Conservation (phyloP, 37 sponge, comb jelly and placozoan genomes). For the Spongilla lacustris region DNA sequence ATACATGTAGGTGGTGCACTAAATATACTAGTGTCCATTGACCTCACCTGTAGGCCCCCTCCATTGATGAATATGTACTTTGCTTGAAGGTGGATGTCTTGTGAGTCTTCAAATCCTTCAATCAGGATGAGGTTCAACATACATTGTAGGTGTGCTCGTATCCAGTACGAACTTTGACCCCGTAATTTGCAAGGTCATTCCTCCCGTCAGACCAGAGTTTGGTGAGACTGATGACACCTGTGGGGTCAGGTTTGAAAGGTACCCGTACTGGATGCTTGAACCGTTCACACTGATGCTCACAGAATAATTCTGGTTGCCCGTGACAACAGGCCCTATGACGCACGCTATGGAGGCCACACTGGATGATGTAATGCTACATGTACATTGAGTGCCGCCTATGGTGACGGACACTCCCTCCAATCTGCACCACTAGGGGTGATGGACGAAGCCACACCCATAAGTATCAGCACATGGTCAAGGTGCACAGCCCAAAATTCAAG, state of each 20-base stretch:
- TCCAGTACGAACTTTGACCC: slow-evolving; percentile 68
- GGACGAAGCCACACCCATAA: too few species aligned
- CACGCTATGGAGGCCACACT: slow-evolving; percentile 44
- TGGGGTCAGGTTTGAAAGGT: slow-evolving; percentile 43
- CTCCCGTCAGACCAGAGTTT: slow-evolving; percentile 11
- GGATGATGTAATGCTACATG: slow-evolving; percentile 37
- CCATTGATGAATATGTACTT: slow-evolving; percentile 88
- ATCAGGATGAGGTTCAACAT: slow-evolving; percentile 79
- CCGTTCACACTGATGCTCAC: slow-evolving; percentile 46
- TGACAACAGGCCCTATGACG: background rate
- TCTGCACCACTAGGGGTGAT: too few species aligned
- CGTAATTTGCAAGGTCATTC: slow-evolving; percentile 42
- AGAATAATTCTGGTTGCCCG: background rate
- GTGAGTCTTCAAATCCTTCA: slow-evolving; percentile 86
- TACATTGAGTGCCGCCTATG: slow-evolving; percentile 36
- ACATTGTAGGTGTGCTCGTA: slow-evolving; percentile 67
- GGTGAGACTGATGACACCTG: slow-evolving; percentile 12
- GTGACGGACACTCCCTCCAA: slow-evolving; percentile 25
- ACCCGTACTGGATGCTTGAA: slow-evolving; percentile 19
- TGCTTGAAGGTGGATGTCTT: slow-evolving; percentile 75
- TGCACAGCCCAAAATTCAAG: too few species aligned
- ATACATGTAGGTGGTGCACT: background rate
- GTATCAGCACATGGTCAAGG: too few species aligned
- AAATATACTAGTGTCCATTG: background rate
- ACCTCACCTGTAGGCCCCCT: slow-evolving; percentile 72